phyloP scores from a whole-genome alignment of 2,888 invertebrate genomes.

The Orthosia gracilis region DNA sequence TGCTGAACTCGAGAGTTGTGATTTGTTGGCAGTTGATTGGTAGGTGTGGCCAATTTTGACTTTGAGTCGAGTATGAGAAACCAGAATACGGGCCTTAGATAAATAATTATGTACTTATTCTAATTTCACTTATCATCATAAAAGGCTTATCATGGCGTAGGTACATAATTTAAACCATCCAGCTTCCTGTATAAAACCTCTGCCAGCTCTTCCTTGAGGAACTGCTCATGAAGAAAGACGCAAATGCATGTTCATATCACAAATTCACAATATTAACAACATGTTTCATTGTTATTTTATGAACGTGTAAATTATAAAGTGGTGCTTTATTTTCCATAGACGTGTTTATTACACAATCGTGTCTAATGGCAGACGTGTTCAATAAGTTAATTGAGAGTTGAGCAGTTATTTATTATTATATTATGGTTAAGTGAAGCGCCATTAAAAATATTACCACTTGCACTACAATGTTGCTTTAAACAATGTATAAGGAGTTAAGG shows the following conservation, averaged over 20 bases:
- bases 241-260: not conserved
- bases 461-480: slow-evolving; percentile 12
- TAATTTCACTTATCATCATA: not conserved
- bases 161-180: not conserved
- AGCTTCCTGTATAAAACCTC: not conserved
- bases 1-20: too few species aligned
- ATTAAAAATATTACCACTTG: slow-evolving; percentile 15
- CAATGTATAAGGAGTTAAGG: slow-evolving; percentile 46
- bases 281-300: not conserved
- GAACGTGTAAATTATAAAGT: not conserved
- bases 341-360: slow-evolving; percentile 11
- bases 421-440: not conserved
- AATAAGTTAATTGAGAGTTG: slow-evolving; percentile 4
- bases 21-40: too few species aligned
- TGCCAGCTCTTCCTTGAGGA: not conserved
- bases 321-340: not conserved
- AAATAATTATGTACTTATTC: too few species aligned
- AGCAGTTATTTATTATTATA: slow-evolving; percentile 11
- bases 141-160: not conserved
- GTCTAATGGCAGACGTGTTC: slow-evolving; percentile 39
- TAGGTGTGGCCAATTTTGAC: too few species aligned
- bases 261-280: too few species aligned
- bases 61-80: too few species aligned
- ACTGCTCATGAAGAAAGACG: not conserved
- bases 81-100: not conserved